Base-by-base conservation (phyloP, 2,113 vertebrate genomes). In the Bubalus kerabau region DNA sequence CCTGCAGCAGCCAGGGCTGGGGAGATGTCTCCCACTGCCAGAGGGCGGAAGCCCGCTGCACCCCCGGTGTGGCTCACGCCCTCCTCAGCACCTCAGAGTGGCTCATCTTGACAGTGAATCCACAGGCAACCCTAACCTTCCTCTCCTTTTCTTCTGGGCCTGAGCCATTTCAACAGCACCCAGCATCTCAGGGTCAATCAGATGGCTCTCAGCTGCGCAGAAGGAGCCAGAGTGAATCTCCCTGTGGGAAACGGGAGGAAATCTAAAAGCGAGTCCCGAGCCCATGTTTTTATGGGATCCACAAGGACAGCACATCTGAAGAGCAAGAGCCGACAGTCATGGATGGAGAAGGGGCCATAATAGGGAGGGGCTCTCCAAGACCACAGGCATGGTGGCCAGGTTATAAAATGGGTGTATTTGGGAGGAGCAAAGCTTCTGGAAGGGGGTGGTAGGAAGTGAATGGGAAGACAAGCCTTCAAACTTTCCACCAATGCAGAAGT, bases 151-250 rank as follows among this genome's bases (percentile, higher is more conserved):
- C 78, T 76, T 24, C 48, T 43, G 85, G 56, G 83, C 60, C 94
- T 40, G 23, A 88, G 76, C 28, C 17, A 57, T 48, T 86, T 78
- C 19, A 21, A 57, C 30, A 64, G 52, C 32, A 43, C 60, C 59
- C 13, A 0, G 1, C 2, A 0, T 50, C 84, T 4, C 0, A 1
- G 80, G 43, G 17, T 4, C n/a, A n/a, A 28, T 3, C 30, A 13
- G 57, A 78, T 21, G n/a, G 67, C 52, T 60, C 67, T 60, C 19
- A 36, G 32, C 13, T 2, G 0, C 3, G 81, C 48, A 21, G 60
- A 5, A 30, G 56, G 23, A 48, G 48, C 59, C 19, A 52, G 54
- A 26, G 46, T 26, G 6, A 15, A 46, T 30, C n/a, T 82, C 60
- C 17, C 32, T n/a, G 26, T 40, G 54, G 46, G 87, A 64, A 59